These are phyloP conservation scores for Polymixis flavicincta DNA, from an alignment of 2,888 invertebrate genomes.

Conservation along the genomic window DNA sequence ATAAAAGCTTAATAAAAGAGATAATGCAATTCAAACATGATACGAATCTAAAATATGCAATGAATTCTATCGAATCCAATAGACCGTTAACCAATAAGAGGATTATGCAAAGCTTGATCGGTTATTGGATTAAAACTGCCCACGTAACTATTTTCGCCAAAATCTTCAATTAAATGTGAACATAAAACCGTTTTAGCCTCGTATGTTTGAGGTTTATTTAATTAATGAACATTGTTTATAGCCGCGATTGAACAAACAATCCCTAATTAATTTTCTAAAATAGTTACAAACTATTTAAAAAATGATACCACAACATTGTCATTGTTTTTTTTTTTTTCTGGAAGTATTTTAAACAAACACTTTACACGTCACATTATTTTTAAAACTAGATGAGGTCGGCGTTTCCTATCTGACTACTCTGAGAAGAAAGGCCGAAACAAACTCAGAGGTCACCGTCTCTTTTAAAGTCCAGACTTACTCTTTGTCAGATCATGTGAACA, in stretches of 20 bases:
- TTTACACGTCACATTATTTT: no score
- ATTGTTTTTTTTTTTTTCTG: no score
- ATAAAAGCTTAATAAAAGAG: conserved; percentile 1
- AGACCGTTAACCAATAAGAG: conserved; percentile 66
- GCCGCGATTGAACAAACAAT: conserved; percentile 7
- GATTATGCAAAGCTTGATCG: conserved; percentile 81
- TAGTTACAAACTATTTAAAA: background rate
- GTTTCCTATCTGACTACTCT: no score
- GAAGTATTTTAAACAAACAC: no score
- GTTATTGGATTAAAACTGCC: conserved; percentile 71
- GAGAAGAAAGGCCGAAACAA: no score
- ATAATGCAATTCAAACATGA: conserved; percentile 1
- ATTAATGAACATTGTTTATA: conserved; percentile 7
- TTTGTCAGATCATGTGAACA: no score
- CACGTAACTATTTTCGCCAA: conserved; percentile 52
- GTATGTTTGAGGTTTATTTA: conserved; percentile 29
- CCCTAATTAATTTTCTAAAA: background rate
- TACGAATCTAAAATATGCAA: conserved; percentile 60
- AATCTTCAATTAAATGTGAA: conserved; percentile 50
- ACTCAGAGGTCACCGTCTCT: no score
- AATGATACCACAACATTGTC: background rate
- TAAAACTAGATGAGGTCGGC: no score
- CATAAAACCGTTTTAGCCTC: conserved; percentile 47
- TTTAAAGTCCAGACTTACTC: no score
- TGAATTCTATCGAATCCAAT: conserved; percentile 63